phyloP scores from a whole-genome alignment of 2,113 vertebrate species.

The Rhodinocichla rosea region DNA sequence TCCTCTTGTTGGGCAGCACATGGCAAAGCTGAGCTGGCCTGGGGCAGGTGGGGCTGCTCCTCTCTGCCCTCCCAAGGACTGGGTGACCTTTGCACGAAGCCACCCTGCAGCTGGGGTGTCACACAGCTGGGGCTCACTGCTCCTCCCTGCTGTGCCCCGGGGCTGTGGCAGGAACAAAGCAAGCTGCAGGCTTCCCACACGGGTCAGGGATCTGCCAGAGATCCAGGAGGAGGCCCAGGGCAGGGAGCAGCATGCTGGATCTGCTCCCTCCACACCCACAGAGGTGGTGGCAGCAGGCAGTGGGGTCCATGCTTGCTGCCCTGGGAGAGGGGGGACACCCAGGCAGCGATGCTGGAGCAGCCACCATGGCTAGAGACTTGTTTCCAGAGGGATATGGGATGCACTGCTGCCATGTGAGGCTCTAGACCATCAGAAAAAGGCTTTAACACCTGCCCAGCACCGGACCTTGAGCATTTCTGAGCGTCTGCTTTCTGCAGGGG shows the following conservation, averaged over 20 bases:
- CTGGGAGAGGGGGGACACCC: not conserved
- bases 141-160: not conserved
- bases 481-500: not conserved
- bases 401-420: not conserved
- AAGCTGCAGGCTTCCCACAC: rapidly evolving
- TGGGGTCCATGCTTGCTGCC: rapidly evolving
- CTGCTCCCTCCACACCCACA: not conserved
- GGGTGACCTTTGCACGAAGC: rapidly evolving
- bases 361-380: rapidly evolving
- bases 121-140: not conserved
- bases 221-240: rapidly evolving
- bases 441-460: not conserved
- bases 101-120: not conserved
- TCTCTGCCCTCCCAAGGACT: not conserved
- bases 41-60: not conserved
- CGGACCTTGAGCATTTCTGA: not conserved
- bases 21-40: not conserved
- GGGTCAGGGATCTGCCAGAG: not conserved
- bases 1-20: not conserved
- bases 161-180: rapidly evolving
- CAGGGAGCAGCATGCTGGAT: not conserved
- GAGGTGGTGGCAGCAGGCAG: not conserved
- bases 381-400: not conserved
- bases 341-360: not conserved
- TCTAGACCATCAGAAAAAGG: not conserved